A percentile compares a stretch with the other conserved stretches of the same genome.
Conservation (phyloP, 64 coral and sea anemone genomes). For the Stichodactyla helianthus region DNA sequence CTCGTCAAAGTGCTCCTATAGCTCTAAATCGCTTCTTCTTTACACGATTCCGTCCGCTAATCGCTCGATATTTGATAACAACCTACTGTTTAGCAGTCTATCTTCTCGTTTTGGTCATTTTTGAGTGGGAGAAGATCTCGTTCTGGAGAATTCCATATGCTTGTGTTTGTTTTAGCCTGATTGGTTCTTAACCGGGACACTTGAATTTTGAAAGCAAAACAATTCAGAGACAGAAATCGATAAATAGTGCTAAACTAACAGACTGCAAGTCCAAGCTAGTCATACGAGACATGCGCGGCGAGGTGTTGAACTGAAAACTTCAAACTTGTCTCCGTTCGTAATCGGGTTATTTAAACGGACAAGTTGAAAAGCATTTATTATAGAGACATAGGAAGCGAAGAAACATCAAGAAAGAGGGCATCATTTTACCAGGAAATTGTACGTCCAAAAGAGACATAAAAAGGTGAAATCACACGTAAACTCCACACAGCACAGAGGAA, state of each 20-base stretch:
- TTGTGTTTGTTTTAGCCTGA: slow-evolving; percentile 16
- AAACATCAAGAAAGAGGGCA: not conserved
- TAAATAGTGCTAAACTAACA: not conserved
- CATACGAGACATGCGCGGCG: not conserved
- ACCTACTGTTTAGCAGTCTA: not conserved
- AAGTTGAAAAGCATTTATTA: slow-evolving; percentile 6
- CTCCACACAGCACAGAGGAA: not conserved
- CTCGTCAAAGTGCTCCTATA: not conserved
- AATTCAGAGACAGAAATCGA: slow-evolving; percentile 8
- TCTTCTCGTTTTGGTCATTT: not conserved
- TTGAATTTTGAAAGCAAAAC: slow-evolving; percentile 19
- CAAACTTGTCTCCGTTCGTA: not conserved
- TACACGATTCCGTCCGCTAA: not conserved
- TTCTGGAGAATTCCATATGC: not conserved
- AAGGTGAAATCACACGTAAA: not conserved
- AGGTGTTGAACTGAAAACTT: slow-evolving; percentile 5
- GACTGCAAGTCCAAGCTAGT: not conserved
- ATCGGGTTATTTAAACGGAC: slow-evolving; percentile 9
- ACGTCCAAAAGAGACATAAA: not conserved
- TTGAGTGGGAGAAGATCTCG: not conserved
- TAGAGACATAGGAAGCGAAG: not conserved
- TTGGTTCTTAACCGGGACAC: slow-evolving; percentile 24
- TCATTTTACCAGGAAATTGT: slow-evolving; percentile 2
- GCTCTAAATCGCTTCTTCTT: not conserved
- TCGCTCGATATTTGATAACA: not conserved